Percentiles rank a stretch among this genome's conserved stretches.
These are phyloP conservation scores for Xanthorhoe designata DNA, from an alignment of 2,888 invertebrate genomes.

Conservation along the genomic window DNA sequence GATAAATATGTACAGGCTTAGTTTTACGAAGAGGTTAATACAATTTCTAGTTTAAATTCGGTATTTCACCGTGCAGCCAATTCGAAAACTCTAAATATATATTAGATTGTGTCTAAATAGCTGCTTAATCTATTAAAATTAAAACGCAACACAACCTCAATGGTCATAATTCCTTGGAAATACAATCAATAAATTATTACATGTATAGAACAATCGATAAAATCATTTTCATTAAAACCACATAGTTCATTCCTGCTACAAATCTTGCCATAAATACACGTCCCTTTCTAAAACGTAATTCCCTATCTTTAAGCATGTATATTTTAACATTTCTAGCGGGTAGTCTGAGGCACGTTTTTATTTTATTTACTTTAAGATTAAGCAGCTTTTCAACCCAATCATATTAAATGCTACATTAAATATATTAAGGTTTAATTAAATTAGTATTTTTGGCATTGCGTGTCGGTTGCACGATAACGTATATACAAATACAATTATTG, in stretches of 20 bases:
- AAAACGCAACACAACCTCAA: neutral
- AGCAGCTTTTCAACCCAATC: conserved; percentile 12
- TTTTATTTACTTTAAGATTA: conserved; percentile 1
- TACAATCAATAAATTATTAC: too few species aligned
- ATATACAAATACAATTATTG: conserved; percentile 58
- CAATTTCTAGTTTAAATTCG: conserved; percentile 57
- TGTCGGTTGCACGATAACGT: conserved; percentile 61
- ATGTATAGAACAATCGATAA: too few species aligned
- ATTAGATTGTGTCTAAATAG: conserved; percentile 24
- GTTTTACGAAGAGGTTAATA: conserved; percentile 32
- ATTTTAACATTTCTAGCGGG: neutral
- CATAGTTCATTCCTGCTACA: too few species aligned
- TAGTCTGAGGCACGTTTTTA: neutral
- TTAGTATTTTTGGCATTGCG: conserved; percentile 71
- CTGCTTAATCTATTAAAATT: conserved; percentile 4
- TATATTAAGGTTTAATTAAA: conserved; percentile 58
- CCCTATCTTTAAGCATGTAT: too few species aligned
- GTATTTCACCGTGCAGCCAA: conserved; percentile 79
- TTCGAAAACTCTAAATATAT: conserved; percentile 54
- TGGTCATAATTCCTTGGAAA: too few species aligned
- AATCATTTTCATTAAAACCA: too few species aligned
- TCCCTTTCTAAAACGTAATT: too few species aligned
- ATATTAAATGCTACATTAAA: conserved; percentile 54
- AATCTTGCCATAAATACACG: too few species aligned
- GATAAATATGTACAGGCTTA: conserved; percentile 47